These are phyloP conservation scores for Nothobranchius kuhntae DNA, from an alignment of 2,113 vertebrate genomes.

Conservation along the genomic window DNA sequence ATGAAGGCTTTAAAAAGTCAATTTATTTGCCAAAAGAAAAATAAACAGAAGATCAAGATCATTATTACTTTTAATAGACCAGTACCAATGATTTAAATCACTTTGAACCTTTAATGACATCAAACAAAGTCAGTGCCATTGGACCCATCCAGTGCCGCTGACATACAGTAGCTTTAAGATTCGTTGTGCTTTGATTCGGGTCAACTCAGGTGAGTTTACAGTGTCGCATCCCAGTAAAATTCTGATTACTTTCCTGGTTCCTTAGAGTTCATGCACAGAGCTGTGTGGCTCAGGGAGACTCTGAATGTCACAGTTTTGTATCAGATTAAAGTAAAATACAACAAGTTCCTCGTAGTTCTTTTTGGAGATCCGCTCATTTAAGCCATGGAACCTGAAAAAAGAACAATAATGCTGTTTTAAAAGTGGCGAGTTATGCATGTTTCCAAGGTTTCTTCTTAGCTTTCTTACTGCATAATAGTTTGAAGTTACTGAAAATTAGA, in stretches of 20 bases:
- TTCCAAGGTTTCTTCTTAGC: neutral
- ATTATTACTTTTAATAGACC: no score
- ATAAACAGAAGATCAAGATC: no score
- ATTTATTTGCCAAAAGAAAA: no score
- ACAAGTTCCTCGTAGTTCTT: constrained; percentile 85
- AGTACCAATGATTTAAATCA: no score
- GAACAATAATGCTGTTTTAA: neutral
- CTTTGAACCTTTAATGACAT: no score
- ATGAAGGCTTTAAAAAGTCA: no score
- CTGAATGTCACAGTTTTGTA: constrained; percentile 87
- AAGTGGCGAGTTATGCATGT: neutral
- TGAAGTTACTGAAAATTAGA: neutral
- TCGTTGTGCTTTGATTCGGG: neutral
- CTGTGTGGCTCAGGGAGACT: constrained; percentile 75
- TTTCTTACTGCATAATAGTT: neutral
- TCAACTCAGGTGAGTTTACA: neutral
- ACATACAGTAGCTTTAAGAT: neutral
- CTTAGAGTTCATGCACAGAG: constrained; percentile 83
- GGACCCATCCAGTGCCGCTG: neutral
- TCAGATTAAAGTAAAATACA: constrained; percentile 86
- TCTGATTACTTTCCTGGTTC: neutral
- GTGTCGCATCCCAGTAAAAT: neutral
- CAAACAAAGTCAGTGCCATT: neutral
- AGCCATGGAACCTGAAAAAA: constrained; percentile 84
- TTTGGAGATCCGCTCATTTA: constrained; percentile 91